Conservation (phyloP, 2,797 vertebrate species). For the Ataeniobius toweri region DNA sequence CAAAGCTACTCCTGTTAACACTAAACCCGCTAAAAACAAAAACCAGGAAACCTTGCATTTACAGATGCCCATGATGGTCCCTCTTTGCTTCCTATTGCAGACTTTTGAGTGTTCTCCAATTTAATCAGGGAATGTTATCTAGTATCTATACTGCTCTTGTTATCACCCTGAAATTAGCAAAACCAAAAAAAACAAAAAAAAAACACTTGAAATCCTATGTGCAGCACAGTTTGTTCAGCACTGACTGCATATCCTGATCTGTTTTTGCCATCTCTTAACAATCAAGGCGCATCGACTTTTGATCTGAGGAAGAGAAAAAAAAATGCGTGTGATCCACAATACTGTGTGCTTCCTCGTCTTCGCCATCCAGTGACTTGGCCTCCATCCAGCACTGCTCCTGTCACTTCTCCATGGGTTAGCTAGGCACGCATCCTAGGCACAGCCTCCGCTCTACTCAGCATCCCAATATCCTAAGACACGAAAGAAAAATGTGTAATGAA, state of each 20-base stretch:
- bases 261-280: slow-evolving; percentile 72
- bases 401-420: slow-evolving; percentile 69
- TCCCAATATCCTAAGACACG: slow-evolving; percentile 73
- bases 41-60: slow-evolving; percentile 49
- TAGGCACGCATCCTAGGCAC: slow-evolving; percentile 67
- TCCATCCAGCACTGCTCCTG: slow-evolving; percentile 68
- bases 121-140: slow-evolving; percentile 39
- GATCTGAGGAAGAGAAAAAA: slow-evolving; percentile 63
- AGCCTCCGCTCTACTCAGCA: slow-evolving; percentile 69
- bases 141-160: slow-evolving; percentile 27
- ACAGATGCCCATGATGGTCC: slow-evolving; percentile 70
- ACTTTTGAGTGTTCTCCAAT: slow-evolving; percentile 47
- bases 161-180: slow-evolving; percentile 41
- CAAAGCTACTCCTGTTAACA: slow-evolving; percentile 75
- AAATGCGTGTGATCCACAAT: slow-evolving; percentile 59
- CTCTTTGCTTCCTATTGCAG: slow-evolving; percentile 54
- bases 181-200: slow-evolving; percentile 20
- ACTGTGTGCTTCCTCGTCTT: slow-evolving; percentile 69
- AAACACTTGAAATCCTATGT: slow-evolving; percentile 35
- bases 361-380: slow-evolving; percentile 75
- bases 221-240: slow-evolving; percentile 60
- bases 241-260: slow-evolving; percentile 73
- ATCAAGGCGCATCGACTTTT: slow-evolving; percentile 63
- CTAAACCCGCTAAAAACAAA: slow-evolving; percentile 65
- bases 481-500: slow-evolving; percentile 63